phyloP scores from a whole-genome alignment of 2,113 vertebrate species.

The Panurus biarmicus region DNA sequence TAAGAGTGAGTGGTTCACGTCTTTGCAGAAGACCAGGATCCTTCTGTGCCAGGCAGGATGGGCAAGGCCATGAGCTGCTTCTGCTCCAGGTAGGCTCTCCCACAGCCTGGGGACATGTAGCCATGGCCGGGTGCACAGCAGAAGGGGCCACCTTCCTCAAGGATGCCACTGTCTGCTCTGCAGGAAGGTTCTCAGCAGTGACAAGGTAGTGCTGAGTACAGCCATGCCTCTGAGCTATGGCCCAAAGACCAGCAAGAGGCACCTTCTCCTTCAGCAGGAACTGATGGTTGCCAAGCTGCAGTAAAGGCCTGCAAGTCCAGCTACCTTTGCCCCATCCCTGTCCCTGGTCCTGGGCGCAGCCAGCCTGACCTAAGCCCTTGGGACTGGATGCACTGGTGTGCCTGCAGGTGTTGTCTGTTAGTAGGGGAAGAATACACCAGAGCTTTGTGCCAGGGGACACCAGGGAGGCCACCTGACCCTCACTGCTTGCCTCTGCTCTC shows the following conservation, averaged over 20 bases:
- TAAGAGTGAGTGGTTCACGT: rapidly evolving
- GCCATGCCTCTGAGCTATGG: rapidly evolving
- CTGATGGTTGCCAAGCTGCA: not conserved
- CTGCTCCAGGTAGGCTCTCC: not conserved
- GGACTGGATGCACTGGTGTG: too few species aligned
- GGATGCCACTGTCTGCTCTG: not conserved
- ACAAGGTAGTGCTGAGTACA: rapidly evolving
- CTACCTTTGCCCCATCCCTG: not conserved
- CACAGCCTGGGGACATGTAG: rapidly evolving
- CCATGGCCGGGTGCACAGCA: rapidly evolving
- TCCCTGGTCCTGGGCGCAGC: too few species aligned
- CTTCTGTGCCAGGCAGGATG: not conserved
- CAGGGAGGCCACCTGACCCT: not conserved
- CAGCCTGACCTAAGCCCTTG: not conserved
- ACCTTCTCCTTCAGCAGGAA: not conserved
- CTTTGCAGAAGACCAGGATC: not conserved
- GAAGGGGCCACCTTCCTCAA: not conserved
- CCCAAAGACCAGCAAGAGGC: not conserved
- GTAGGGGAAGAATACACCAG: not conserved
- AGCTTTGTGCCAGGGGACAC: rapidly evolving
- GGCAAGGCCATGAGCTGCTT: not conserved
- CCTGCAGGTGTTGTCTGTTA: rapidly evolving
- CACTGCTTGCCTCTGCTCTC: not conserved
- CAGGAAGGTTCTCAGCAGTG: not conserved
- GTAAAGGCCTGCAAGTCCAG: too few species aligned